Conservation (phyloP, 2,797 vertebrate species). For the Crypturellus tataupa region DNA sequence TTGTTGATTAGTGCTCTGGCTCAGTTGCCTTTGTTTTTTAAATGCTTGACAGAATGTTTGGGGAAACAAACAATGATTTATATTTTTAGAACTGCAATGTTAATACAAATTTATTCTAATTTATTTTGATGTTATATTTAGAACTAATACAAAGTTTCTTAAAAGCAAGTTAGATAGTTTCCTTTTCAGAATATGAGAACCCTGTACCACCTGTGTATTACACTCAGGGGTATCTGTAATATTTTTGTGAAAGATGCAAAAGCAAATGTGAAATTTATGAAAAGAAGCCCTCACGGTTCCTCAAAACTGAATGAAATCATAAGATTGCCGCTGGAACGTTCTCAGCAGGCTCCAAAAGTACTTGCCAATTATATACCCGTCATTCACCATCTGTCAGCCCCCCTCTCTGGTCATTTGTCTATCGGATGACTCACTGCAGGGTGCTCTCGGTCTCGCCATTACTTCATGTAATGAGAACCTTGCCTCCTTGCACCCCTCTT, state of each 20-base stretch:
- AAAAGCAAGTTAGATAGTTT: neutral
- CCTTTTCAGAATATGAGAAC: neutral
- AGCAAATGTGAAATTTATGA: conserved; percentile 31
- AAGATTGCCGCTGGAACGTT: conserved; percentile 39
- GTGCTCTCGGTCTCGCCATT: conserved; percentile 40
- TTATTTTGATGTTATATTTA: conserved; percentile 48
- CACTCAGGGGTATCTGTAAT: neutral
- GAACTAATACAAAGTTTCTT: neutral
- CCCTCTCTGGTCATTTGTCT: conserved; percentile 60
- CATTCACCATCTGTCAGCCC: conserved; percentile 66
- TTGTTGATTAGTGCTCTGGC: conserved; percentile 42
- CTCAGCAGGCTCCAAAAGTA: conserved; percentile 58
- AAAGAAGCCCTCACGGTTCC: conserved; percentile 33
- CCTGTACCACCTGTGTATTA: neutral
- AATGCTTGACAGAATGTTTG: conserved; percentile 33
- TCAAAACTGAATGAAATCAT: neutral
- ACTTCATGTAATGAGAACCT: conserved; percentile 64
- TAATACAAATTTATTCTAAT: conserved; percentile 42
- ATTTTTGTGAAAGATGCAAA: conserved; percentile 38
- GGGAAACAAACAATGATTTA: conserved; percentile 7
- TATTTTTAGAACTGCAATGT: conserved; percentile 20
- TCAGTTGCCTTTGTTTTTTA: conserved; percentile 13
- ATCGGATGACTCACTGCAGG: conserved; percentile 56
- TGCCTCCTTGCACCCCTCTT: neutral
- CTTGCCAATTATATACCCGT: conserved; percentile 62